Evolutionary conservation across 37 sponge, comb jelly and placozoan genomes (phyloP).

Genomic region (Ephydatia muelleri): DNA sequence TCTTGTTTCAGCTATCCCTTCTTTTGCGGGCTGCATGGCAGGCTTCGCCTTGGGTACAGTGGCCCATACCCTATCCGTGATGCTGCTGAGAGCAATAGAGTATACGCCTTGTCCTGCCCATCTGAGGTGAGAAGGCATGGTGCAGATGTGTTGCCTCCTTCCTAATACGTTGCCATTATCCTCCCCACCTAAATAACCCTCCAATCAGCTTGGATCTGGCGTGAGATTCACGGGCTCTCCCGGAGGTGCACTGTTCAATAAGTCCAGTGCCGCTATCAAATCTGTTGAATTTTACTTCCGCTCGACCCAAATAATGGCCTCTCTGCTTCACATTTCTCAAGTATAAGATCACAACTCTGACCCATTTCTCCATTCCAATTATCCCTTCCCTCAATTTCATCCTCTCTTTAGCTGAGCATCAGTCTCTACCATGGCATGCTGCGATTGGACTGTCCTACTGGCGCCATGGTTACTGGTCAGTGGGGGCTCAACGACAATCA

Average conservation of each 20-base stretch:
- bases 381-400: not conserved
- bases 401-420: not conserved
- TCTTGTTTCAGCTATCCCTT: not conserved
- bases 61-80: no score
- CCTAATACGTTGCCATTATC: not conserved
- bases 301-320: constrained; percentile 39
- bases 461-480: constrained; percentile 6
- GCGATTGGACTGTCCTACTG: constrained; percentile 21
- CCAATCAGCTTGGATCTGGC: constrained; percentile 28
- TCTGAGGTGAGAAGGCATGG: constrained; percentile 46
- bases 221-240: constrained; percentile 63
- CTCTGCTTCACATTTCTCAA: constrained; percentile 28
- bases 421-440: constrained; percentile 55
- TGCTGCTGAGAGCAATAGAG: not conserved
- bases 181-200: not conserved
- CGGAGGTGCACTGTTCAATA: constrained; percentile 37
- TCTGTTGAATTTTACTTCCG: constrained; percentile 31
- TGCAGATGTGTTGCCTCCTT: constrained; percentile 9
- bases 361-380: not conserved
- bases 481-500: constrained; percentile 36
- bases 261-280: not conserved
- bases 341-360: not conserved
- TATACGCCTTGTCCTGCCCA: not conserved
- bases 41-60: no score
- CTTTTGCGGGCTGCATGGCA: constrained; percentile 55